A percentile compares a stretch with the other conserved stretches of the same genome.
phyloP scores from a whole-genome alignment of 2,888 invertebrate species.

The Acrocera orbiculus region DNA sequence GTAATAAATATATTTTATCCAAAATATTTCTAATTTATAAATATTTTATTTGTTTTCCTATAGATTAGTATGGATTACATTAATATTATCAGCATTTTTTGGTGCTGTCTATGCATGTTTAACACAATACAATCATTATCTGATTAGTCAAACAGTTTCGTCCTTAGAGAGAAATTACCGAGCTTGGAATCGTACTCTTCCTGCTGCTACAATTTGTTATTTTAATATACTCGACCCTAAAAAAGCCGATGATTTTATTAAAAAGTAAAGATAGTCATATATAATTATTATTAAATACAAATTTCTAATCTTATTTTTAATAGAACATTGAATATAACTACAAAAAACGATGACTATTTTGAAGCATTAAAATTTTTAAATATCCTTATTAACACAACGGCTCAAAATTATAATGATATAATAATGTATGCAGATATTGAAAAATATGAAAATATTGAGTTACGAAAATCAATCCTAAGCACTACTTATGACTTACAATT shows the following conservation, averaged over 20 bases:
- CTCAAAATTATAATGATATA: constrained; percentile 27
- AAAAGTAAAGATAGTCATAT: constrained; percentile 10
- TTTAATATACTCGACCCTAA: constrained; percentile 23
- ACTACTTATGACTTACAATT: too few species aligned
- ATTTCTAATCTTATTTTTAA: too few species aligned
- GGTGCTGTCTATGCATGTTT: constrained; percentile 17
- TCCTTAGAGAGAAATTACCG: constrained; percentile 28
- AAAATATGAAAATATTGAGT: constrained; percentile 29
- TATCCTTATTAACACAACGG: constrained; percentile 33
- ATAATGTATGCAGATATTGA: constrained; percentile 29
- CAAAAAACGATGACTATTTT: constrained; percentile 28
- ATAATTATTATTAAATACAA: too few species aligned
- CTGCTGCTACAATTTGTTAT: constrained; percentile 27
- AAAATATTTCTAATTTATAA: neutral
- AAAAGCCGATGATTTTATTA: constrained; percentile 22
- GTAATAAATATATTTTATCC: neutral
- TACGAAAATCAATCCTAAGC: constrained; percentile 24
- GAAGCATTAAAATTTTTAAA: constrained; percentile 33
- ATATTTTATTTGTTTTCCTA: neutral
- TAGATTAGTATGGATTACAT: neutral
- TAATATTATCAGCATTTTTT: constrained; percentile 16
- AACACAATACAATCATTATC: constrained; percentile 20
- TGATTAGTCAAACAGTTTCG: constrained; percentile 25
- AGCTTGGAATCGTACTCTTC: constrained; percentile 26
- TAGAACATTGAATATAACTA: constrained; percentile 29